Percentiles rank a stretch among this genome's conserved stretches.
phyloP scores from a whole-genome alignment of 1,140 invertebrate species.

The Apolygus lucorum region DNA sequence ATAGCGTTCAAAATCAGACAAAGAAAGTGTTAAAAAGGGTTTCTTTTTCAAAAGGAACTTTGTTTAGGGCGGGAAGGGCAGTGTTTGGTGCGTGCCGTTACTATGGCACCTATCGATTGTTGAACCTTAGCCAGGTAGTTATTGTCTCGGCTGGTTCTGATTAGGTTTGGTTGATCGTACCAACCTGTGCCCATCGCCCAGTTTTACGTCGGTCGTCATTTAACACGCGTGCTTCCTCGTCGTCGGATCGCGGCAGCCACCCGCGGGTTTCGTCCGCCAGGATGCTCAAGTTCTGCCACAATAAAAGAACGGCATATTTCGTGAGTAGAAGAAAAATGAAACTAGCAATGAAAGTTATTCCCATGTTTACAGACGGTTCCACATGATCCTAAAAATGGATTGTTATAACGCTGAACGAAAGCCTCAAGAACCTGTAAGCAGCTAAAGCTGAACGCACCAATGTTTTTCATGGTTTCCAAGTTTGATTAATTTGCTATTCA shows the following conservation, averaged over 20 bases:
- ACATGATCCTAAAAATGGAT: not conserved
- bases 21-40: not conserved
- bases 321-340: not conserved
- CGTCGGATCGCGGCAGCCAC: not conserved
- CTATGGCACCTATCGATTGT: conserved; percentile 5
- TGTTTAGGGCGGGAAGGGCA: not conserved
- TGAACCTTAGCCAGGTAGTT: not conserved
- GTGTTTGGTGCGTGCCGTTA: not conserved
- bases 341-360: not conserved
- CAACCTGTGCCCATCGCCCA: not conserved
- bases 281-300: conserved; percentile 5
- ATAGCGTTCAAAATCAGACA: not conserved
- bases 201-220: not conserved
- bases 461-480: not conserved
- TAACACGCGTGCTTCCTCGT: not conserved
- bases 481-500: no score
- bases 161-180: conserved; percentile 15
- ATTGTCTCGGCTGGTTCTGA: not conserved
- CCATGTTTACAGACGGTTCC: not conserved
- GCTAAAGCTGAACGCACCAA: not conserved
- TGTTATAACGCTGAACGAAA: not conserved
- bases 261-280: no score
- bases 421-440: not conserved
- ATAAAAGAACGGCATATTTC: not conserved
- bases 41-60: not conserved